Conservation (phyloP, 1,140 invertebrate genomes). For the Lepidurus packardi region DNA sequence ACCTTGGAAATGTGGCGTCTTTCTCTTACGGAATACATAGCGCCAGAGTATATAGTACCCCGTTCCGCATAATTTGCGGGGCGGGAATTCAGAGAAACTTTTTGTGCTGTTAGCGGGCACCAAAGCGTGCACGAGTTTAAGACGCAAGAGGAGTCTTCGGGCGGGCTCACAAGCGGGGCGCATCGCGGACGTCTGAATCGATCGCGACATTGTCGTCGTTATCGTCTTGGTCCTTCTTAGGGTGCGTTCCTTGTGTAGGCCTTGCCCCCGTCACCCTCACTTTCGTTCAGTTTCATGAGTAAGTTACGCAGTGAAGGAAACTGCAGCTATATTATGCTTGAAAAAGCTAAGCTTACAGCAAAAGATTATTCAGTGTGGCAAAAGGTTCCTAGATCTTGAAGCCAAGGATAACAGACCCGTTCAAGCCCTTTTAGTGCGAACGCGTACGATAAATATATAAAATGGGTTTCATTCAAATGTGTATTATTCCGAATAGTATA, state of each 20-base stretch:
- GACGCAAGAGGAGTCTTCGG: not conserved
- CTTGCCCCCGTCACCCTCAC: not conserved
- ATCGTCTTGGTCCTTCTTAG: not conserved
- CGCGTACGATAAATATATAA: too few species aligned
- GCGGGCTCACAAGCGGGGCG: not conserved
- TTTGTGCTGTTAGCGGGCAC: not conserved
- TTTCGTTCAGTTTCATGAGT: not conserved
- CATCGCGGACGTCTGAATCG: conserved; percentile 3
- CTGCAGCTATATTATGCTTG: not conserved
- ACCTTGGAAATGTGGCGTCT: too few species aligned
- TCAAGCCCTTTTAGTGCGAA: too few species aligned
- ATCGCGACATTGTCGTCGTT: not conserved
- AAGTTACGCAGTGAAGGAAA: not conserved
- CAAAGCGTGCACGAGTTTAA: not conserved
- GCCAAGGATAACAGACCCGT: too few species aligned
- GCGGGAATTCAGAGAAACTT: not conserved
- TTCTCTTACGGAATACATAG: not conserved
- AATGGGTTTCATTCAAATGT: too few species aligned
- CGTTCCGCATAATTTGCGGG: not conserved
- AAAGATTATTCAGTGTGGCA: too few species aligned
- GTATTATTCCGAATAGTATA: too few species aligned
- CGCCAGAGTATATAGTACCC: not conserved
- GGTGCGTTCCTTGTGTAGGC: conserved; percentile 1
- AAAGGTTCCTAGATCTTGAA: too few species aligned
- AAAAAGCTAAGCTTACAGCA: too few species aligned